phyloP scores from a whole-genome alignment of 2,888 invertebrate species.

The Drosophila pegasa region DNA sequence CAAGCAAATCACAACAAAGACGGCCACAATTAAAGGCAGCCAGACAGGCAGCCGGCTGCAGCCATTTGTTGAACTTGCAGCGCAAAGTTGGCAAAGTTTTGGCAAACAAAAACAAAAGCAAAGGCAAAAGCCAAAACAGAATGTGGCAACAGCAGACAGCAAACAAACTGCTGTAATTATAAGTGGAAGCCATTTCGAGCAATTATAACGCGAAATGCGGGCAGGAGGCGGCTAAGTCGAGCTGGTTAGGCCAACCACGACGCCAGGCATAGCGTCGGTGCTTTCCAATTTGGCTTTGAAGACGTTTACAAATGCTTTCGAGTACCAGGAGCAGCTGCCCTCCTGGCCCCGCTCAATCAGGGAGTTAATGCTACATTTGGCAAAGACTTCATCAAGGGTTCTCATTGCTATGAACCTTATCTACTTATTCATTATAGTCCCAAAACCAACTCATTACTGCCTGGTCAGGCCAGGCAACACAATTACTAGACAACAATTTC shows the following conservation, averaged over 20 bases:
- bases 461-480: constrained; percentile 33
- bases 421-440: constrained; percentile 54
- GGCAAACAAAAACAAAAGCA: constrained; percentile 26
- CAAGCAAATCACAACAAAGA: constrained; percentile 70
- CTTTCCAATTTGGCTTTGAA: constrained; percentile 37
- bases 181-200: constrained; percentile 48
- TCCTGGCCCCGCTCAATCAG: constrained; percentile 40
- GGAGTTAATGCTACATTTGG: constrained; percentile 59
- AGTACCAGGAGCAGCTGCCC: constrained; percentile 22
- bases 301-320: constrained; percentile 54
- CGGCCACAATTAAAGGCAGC: constrained; percentile 61
- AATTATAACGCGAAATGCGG: constrained; percentile 52
- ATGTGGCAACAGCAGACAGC: constrained; percentile 46
- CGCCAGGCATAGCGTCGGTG: not conserved
- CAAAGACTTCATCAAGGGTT: constrained; percentile 41
- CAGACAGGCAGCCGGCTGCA: constrained; percentile 16
- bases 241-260: not conserved
- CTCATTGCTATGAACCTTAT: constrained; percentile 5
- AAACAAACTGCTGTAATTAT: constrained; percentile 74
- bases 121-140: constrained; percentile 31
- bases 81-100: constrained; percentile 41
- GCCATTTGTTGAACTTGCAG: constrained; percentile 34
- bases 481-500: constrained; percentile 43
- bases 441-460: constrained; percentile 48
- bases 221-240: constrained; percentile 15